Percentiles rank a stretch among this genome's conserved stretches.
phyloP scores from a whole-genome alignment of 2,797 vertebrate species.

The Falco concolor region DNA sequence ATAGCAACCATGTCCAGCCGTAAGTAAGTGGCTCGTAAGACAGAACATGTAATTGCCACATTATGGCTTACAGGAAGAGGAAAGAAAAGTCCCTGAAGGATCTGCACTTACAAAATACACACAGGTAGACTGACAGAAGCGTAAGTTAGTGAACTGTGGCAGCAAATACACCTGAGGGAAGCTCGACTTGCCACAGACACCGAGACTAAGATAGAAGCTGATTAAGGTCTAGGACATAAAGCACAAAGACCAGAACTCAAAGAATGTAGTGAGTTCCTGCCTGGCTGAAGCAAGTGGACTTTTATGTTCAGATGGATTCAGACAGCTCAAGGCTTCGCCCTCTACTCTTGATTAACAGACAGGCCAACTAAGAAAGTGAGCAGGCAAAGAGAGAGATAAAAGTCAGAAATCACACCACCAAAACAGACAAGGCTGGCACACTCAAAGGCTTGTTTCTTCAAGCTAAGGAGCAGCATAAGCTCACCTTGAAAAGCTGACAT shows the following conservation, averaged over 20 bases:
- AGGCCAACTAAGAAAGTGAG: background rate
- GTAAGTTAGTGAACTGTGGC: background rate
- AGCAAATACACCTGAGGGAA: background rate
- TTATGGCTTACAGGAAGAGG: background rate
- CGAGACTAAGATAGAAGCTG: background rate
- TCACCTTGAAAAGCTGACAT: constrained; percentile 88
- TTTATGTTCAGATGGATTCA: background rate
- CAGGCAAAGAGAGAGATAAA: background rate
- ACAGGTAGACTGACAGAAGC: background rate
- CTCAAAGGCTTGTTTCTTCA: background rate
- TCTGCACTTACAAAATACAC: background rate
- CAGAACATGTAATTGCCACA: background rate
- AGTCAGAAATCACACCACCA: rapidly evolving
- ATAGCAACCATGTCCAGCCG: background rate
- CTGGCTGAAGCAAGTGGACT: background rate
- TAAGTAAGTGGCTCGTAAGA: background rate
- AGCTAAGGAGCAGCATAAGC: background rate
- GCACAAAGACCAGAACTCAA: background rate
- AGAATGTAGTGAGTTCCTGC: background rate
- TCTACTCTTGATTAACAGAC: background rate
- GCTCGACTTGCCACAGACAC: rapidly evolving
- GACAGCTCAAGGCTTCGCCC: background rate
- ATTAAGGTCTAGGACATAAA: background rate
- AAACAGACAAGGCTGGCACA: rapidly evolving
- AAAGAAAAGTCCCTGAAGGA: background rate